These are phyloP conservation scores for Pantherophis vulpinus DNA, from an alignment of 2,797 vertebrate species.

Conservation along the genomic window DNA sequence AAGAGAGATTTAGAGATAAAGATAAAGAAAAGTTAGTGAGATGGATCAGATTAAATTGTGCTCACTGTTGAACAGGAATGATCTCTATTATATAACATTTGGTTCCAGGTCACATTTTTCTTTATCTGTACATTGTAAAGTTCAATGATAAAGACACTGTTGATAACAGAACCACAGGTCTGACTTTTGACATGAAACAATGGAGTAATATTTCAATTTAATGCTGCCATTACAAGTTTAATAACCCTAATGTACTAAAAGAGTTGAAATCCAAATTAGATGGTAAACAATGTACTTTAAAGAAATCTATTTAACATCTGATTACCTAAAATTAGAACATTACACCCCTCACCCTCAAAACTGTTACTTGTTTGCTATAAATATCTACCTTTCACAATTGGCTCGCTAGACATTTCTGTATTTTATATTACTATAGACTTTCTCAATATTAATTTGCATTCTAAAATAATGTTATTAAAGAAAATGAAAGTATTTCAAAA, in stretches of 20 bases:
- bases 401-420: neutral
- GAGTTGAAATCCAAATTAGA: neutral
- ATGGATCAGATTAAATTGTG: neutral
- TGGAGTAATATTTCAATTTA: neutral
- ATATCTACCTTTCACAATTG: neutral
- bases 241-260: neutral
- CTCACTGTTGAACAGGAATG: neutral
- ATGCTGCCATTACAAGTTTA: neutral
- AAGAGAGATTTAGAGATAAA: neutral
- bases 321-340: neutral
- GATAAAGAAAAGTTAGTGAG: no score
- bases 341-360: neutral
- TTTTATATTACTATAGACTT: neutral
- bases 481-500: neutral
- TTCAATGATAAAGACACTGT: neutral
- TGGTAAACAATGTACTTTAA: neutral
- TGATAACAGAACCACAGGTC: neutral
- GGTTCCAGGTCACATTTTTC: neutral
- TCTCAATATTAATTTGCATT: neutral
- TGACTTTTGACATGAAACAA: neutral
- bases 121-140: neutral
- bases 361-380: neutral
- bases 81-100: neutral
- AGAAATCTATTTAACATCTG: neutral
- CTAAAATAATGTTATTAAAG: neutral